These are phyloP conservation scores for Bostrychus sinensis DNA, from an alignment of 2,113 vertebrate species.

Conservation along the genomic window DNA sequence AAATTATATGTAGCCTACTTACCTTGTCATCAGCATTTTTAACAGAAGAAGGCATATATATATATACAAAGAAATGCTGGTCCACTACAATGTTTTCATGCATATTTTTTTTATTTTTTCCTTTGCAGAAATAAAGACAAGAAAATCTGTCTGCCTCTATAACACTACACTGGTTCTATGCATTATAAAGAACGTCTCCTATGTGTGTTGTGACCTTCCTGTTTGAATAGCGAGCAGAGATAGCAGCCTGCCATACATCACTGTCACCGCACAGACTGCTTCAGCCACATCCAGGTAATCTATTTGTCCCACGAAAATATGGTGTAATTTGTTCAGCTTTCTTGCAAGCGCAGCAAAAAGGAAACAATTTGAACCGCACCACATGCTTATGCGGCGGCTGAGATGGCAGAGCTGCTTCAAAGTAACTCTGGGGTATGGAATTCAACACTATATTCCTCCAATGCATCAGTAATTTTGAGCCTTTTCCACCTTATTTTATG, in stretches of 20 bases:
- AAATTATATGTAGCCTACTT: background rate
- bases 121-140: constrained; percentile 1
- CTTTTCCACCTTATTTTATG: background rate
- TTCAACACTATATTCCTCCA: background rate
- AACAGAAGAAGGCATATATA: too few species aligned
- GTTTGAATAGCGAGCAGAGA: constrained; percentile 59
- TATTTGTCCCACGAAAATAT: constrained; percentile 69
- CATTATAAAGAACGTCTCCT: constrained; percentile 34
- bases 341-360: constrained; percentile 62
- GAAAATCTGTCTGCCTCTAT: constrained; percentile 23
- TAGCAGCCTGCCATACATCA: constrained; percentile 75
- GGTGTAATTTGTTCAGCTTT: constrained; percentile 67
- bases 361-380: constrained; percentile 17
- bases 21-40: too few species aligned
- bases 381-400: constrained; percentile 30
- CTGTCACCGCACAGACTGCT: constrained; percentile 68
- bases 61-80: background rate
- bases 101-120: background rate
- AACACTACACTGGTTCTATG: constrained; percentile 15
- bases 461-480: background rate
- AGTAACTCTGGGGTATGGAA: constrained; percentile 1
- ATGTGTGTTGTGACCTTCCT: constrained; percentile 67
- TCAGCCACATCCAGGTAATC: constrained; percentile 71
- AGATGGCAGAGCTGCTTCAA: constrained; percentile 2
- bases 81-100: background rate